Conservation (phyloP, 2,888 invertebrate genomes). For the Rhamnusium bicolor region DNA sequence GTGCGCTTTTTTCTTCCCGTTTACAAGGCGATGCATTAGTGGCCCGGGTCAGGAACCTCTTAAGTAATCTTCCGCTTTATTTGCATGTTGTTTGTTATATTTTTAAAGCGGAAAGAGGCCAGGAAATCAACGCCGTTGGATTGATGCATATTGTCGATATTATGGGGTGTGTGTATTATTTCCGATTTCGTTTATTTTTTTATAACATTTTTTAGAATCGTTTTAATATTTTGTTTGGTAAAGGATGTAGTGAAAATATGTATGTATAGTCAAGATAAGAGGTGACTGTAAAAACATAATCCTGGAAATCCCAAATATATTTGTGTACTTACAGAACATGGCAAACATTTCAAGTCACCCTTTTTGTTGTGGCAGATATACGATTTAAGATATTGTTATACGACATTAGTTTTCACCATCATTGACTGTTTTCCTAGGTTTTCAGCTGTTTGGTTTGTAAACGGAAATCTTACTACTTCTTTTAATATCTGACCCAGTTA, state of each 20-base stretch:
- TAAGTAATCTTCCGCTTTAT: conserved; percentile 52
- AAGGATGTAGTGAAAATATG: not conserved
- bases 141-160: not conserved
- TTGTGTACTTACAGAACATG: too few relatives aligned
- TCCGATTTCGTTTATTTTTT: not conserved
- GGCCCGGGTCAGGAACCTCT: conserved; percentile 52
- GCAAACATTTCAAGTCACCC: too few relatives aligned
- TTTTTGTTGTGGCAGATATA: too few relatives aligned
- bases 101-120: not conserved
- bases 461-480: too few relatives aligned
- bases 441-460: too few relatives aligned
- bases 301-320: not conserved
- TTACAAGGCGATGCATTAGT: conserved; percentile 37
- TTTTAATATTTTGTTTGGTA: not conserved
- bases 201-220: not conserved
- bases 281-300: not conserved
- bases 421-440: too few relatives aligned
- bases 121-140: not conserved
- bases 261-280: not conserved
- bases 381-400: too few relatives aligned
- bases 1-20: conserved; percentile 33
- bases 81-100: conserved; percentile 39
- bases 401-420: too few relatives aligned
- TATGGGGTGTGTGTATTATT: not conserved
- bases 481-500: too few relatives aligned